Evolutionary conservation across 2,888 invertebrate genomes (phyloP).

Genomic region (Branchellion lobata): DNA sequence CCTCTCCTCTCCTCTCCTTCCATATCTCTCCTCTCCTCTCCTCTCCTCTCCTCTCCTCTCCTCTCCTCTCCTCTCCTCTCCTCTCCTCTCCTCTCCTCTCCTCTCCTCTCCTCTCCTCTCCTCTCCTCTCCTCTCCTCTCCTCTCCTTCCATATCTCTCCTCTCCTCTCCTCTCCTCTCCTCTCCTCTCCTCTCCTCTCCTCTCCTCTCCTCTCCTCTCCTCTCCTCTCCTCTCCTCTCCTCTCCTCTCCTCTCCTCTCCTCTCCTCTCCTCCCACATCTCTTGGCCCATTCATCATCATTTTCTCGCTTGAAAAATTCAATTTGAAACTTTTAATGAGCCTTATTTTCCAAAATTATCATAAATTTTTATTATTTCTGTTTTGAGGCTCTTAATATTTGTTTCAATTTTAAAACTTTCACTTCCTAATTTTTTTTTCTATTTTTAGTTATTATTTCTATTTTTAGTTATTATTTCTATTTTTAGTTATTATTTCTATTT

Average conservation of each 20-base stretch:
- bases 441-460: no score
- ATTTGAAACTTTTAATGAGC: no score
- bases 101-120: slow-evolving; percentile 26
- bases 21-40: slow-evolving; percentile 11
- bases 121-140: slow-evolving; percentile 6
- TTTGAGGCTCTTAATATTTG: no score
- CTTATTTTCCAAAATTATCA: no score
- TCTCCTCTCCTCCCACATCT: slow-evolving; percentile 27
- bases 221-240: slow-evolving; percentile 26
- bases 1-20: slow-evolving; percentile 4
- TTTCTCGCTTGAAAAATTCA: no score
- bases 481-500: no score
- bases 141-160: not conserved
- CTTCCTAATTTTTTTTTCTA: no score
- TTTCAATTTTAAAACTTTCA: no score
- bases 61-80: slow-evolving; percentile 11
- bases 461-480: no score
- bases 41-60: slow-evolving; percentile 11
- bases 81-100: slow-evolving; percentile 15
- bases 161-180: slow-evolving; percentile 16
- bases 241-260: slow-evolving; percentile 21
- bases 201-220: slow-evolving; percentile 33
- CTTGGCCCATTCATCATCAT: no score
- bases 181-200: slow-evolving; percentile 33
- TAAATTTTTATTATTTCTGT: no score